Conservation (phyloP, 2,888 invertebrate genomes). For the Meiosimyza platycephala region DNA sequence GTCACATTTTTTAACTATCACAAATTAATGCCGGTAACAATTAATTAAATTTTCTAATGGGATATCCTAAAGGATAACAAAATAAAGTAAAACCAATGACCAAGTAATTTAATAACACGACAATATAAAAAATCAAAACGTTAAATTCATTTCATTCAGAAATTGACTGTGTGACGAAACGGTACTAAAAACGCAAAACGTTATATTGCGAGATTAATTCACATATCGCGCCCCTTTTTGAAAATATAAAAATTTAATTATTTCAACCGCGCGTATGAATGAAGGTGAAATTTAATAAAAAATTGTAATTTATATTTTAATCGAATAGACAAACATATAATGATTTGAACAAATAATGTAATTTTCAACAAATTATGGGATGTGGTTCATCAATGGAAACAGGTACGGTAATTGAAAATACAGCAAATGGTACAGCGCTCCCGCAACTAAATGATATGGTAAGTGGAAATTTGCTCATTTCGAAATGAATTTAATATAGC, state of each 20-base stretch:
- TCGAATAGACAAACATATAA: too few species aligned
- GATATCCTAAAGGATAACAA: too few species aligned
- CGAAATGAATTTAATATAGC: background rate
- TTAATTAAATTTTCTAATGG: too few species aligned
- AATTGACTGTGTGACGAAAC: slow-evolving; percentile 9
- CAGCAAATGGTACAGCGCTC: slow-evolving; percentile 36
- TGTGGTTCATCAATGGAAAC: slow-evolving; percentile 60
- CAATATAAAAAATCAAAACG: background rate
- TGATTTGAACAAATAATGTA: too few species aligned
- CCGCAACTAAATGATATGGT: slow-evolving; percentile 48
- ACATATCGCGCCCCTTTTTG: too few species aligned
- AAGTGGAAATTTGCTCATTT: background rate
- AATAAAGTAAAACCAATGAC: too few species aligned
- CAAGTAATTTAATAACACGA: background rate
- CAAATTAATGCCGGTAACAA: too few species aligned
- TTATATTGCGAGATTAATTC: background rate
- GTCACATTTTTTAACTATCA: too few species aligned
- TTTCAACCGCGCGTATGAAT: background rate
- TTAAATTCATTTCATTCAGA: slow-evolving; percentile 17
- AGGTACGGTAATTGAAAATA: slow-evolving; percentile 48
- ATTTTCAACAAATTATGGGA: slow-evolving; percentile 51
- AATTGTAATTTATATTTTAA: too few species aligned
- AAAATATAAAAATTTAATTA: background rate
- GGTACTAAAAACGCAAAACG: slow-evolving; percentile 1
- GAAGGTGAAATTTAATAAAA: slow-evolving; percentile 4